phyloP scores from a whole-genome alignment of 2,888 invertebrate species.

The Hirtodrosophila histrioides region DNA sequence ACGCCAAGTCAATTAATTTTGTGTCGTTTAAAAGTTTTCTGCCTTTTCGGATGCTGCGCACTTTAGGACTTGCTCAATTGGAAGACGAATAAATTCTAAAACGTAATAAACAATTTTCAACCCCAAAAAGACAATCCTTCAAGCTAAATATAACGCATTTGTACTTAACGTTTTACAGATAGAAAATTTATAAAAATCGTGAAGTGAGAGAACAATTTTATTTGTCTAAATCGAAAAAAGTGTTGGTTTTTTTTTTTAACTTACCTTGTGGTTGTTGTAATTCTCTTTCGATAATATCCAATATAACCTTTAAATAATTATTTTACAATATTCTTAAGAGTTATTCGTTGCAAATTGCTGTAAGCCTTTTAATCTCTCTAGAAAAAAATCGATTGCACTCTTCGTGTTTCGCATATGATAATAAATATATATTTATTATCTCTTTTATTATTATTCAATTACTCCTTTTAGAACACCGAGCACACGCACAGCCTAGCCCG shows the following conservation, averaged over 20 bases:
- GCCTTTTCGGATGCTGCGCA: constrained; percentile 22
- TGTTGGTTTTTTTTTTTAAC: neutral
- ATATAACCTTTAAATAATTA: constrained; percentile 16
- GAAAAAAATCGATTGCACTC: constrained; percentile 38
- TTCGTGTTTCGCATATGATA: constrained; percentile 27
- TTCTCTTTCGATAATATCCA: constrained; percentile 48
- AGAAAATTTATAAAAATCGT: neutral
- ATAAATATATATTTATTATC: constrained; percentile 30
- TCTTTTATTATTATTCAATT: constrained; percentile 10
- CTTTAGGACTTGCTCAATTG: neutral
- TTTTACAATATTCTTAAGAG: constrained; percentile 1
- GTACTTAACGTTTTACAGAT: neutral
- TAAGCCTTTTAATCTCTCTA: constrained; percentile 19
- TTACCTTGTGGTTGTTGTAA: constrained; percentile 51
- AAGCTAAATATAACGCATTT: constrained; percentile 22
- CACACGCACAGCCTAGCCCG: constrained; percentile 44
- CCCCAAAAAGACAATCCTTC: constrained; percentile 3
- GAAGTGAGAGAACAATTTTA: no score
- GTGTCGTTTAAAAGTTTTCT: no score
- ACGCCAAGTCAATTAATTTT: no score
- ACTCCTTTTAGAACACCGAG: constrained; percentile 37
- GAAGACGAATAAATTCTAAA: constrained; percentile 24
- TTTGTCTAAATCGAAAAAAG: no score
- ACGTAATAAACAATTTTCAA: constrained; percentile 34
- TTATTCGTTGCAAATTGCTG: constrained; percentile 31